A percentile compares a stretch with the other conserved stretches of the same genome.
These are phyloP conservation scores for Oreonectes daqikongensis DNA, from an alignment of 2,797 vertebrate genomes.

Conservation along the genomic window DNA sequence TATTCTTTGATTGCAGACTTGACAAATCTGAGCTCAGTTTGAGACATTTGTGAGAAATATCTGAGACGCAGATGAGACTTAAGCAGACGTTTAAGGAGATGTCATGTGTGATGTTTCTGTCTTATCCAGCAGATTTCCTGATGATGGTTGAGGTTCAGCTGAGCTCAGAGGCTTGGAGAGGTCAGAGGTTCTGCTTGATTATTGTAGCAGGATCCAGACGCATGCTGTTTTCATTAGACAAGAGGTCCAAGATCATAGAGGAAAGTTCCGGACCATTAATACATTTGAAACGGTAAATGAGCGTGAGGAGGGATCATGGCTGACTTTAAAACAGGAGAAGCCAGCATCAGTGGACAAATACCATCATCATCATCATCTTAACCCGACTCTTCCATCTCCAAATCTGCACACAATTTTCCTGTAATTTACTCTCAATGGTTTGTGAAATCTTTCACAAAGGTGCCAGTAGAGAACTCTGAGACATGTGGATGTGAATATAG, in stretches of 20 bases:
- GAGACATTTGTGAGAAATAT: no score
- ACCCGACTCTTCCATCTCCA: slow-evolving; percentile 60
- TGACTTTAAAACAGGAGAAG: slow-evolving; percentile 83
- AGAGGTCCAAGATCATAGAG: slow-evolving; percentile 82
- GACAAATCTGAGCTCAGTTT: no score
- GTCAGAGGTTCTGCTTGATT: slow-evolving; percentile 75
- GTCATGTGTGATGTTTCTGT: not conserved
- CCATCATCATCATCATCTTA: slow-evolving; percentile 76
- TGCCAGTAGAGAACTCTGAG: slow-evolving; percentile 49
- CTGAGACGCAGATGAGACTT: no score
- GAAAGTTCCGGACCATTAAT: slow-evolving; percentile 86
- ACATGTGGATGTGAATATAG: not conserved
- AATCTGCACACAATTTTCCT: slow-evolving; percentile 84
- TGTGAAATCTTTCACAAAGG: slow-evolving; percentile 77
- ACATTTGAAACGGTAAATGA: slow-evolving; percentile 82
- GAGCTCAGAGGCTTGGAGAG: slow-evolving; percentile 56
- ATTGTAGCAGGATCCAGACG: slow-evolving; percentile 72
- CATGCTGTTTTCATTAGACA: slow-evolving; percentile 82
- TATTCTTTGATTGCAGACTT: no score
- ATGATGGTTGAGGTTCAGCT: no score
- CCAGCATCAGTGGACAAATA: slow-evolving; percentile 77
- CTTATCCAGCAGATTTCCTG: not conserved
- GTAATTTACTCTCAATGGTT: slow-evolving; percentile 85
- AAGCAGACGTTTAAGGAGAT: no score
- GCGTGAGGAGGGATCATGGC: slow-evolving; percentile 61